A percentile compares a stretch with the other conserved stretches of the same genome.
These are phyloP conservation scores for Odontesthes bonariensis DNA, from an alignment of 2,113 vertebrate genomes.

Conservation along the genomic window DNA sequence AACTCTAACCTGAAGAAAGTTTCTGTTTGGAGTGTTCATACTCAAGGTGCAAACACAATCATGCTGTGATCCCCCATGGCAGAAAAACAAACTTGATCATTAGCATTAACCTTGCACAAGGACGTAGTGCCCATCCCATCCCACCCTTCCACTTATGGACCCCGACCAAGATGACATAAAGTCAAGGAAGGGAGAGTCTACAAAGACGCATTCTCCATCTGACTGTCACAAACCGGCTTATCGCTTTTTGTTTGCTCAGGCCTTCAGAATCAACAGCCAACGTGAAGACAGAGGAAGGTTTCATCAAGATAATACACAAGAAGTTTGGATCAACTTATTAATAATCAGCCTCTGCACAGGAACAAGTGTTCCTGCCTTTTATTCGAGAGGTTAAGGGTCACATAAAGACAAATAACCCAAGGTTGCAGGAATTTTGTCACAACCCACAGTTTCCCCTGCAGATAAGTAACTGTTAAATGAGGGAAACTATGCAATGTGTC, in stretches of 20 bases:
- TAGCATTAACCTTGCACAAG: constrained; percentile 26
- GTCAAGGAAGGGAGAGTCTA: constrained; percentile 60
- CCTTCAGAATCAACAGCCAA: constrained; percentile 47
- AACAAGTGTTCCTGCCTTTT: constrained; percentile 58
- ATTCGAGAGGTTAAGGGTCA: constrained; percentile 44
- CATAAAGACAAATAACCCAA: constrained; percentile 15
- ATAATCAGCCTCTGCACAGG: constrained; percentile 33
- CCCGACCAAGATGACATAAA: constrained; percentile 56
- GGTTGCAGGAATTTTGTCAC: constrained; percentile 11
- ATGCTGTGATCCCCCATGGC: not conserved
- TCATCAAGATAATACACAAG: constrained; percentile 68
- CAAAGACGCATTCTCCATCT: constrained; percentile 47
- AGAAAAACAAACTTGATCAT: constrained; percentile 54
- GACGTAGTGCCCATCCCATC: constrained; percentile 28
- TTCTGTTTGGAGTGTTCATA: constrained; percentile 12
- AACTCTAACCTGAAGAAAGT: constrained; percentile 13
- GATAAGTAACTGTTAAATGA: constrained; percentile 7
- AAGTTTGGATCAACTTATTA: constrained; percentile 56
- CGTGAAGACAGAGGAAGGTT: constrained; percentile 59
- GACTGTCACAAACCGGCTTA: constrained; percentile 46
- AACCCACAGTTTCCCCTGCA: constrained; percentile 24
- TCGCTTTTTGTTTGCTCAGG: constrained; percentile 70
- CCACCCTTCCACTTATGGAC: constrained; percentile 35
- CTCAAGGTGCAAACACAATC: not conserved
- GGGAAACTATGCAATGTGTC: not conserved